Percentiles rank a stretch among this genome's conserved stretches.
phyloP scores from a whole-genome alignment of 2,797 vertebrate genomes.

The Acipenser oxyrinchus region DNA sequence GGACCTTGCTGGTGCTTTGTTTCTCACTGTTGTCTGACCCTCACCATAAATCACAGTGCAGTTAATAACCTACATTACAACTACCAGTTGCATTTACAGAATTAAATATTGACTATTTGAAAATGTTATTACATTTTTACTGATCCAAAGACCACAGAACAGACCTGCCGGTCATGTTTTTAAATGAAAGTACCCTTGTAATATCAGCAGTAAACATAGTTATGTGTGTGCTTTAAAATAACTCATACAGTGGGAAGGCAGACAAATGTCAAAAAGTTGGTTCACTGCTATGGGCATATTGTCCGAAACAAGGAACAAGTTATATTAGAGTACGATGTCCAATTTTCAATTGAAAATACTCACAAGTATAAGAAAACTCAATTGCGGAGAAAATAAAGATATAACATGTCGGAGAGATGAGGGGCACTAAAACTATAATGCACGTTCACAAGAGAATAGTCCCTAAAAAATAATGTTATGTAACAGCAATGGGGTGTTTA shows the following conservation, averaged over 20 bases:
- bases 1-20: constrained; percentile 52
- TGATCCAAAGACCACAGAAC: constrained; percentile 53
- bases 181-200: constrained; percentile 59
- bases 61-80: constrained; percentile 75
- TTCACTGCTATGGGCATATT: constrained; percentile 11
- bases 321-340: constrained; percentile 10
- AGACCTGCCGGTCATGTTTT: constrained; percentile 55
- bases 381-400: neutral
- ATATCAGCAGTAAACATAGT: constrained; percentile 52
- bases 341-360: constrained; percentile 12
- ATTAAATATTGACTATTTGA: constrained; percentile 87
- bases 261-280: neutral
- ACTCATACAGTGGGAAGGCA: constrained; percentile 21
- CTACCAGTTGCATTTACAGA: constrained; percentile 79
- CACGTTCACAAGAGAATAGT: neutral
- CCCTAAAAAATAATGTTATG: neutral
- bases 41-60: constrained; percentile 69
- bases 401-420: neutral
- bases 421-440: neutral
- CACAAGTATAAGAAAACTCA: neutral
- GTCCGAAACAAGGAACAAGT: constrained; percentile 6
- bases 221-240: constrained; percentile 36
- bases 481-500: neutral
- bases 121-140: constrained; percentile 72
- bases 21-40: constrained; percentile 54